Percentiles rank a stretch among this genome's conserved stretches.
These are phyloP conservation scores for Danio choprae DNA, from an alignment of 2,797 vertebrate genomes.

Conservation along the genomic window DNA sequence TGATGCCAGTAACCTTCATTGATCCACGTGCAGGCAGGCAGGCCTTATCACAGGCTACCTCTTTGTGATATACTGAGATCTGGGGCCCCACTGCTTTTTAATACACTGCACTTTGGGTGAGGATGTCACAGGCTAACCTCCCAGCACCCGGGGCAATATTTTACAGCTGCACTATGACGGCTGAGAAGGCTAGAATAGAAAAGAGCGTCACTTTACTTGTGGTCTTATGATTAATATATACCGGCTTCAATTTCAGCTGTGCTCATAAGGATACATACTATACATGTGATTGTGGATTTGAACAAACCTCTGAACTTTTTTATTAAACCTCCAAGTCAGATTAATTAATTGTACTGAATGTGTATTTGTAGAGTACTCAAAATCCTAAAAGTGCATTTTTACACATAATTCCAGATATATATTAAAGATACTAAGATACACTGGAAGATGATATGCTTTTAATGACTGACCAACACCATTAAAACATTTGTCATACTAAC, in stretches of 20 bases:
- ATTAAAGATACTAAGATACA: too few species aligned
- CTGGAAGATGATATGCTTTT: too few species aligned
- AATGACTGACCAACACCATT: too few species aligned
- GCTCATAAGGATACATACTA: not conserved
- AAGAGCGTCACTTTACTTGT: not conserved
- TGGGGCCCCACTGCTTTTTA: constrained; percentile 92
- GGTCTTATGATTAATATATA: not conserved
- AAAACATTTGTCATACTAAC: too few species aligned
- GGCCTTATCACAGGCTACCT: constrained; percentile 92
- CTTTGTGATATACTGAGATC: constrained; percentile 92
- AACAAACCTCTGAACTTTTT: not conserved
- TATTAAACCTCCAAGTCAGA: constrained; percentile 2
- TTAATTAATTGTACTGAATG: not conserved
- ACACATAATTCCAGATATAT: not conserved
- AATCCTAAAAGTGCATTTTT: not conserved
- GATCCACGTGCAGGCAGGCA: constrained; percentile 90
- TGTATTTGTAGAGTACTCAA: not conserved
- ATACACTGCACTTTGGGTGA: constrained; percentile 90
- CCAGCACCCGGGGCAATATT: constrained; percentile 81
- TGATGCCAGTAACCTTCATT: constrained; percentile 99
- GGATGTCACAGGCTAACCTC: constrained; percentile 78
- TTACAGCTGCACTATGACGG: constrained; percentile 70
- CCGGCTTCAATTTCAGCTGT: not conserved
- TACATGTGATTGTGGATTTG: not conserved
- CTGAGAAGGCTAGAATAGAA: constrained; percentile 41